phyloP scores from a whole-genome alignment of 2,888 invertebrate species.

The Psococerastis gibbosa region DNA sequence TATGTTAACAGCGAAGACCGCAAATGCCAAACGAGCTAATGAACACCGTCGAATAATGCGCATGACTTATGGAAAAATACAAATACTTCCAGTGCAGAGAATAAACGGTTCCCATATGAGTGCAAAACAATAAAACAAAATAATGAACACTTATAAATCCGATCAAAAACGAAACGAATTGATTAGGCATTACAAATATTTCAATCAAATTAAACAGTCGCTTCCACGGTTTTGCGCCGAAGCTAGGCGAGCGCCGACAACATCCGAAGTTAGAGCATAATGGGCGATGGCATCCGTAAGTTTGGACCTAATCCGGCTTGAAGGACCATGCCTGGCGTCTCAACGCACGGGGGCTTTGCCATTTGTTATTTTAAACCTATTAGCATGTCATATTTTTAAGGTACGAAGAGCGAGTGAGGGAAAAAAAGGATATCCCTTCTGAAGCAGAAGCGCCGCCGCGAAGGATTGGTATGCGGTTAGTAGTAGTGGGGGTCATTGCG shows the following conservation, averaged over 20 bases:
- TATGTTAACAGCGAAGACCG: no score
- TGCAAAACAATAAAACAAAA: no score
- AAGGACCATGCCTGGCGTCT: not conserved
- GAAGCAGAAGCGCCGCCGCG: not conserved
- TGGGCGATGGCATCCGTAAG: not conserved
- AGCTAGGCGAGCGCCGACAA: conserved; percentile 3
- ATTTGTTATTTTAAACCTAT: conserved; percentile 9
- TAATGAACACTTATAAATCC: no score
- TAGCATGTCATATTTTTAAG: conserved; percentile 10
- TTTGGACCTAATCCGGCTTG: not conserved
- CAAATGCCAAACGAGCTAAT: no score
- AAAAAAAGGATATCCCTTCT: conserved; percentile 2
- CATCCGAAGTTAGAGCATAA: conserved; percentile 8
- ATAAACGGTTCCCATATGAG: no score
- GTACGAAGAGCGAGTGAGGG: not conserved
- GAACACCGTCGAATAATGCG: no score
- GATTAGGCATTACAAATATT: no score
- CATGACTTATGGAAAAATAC: no score
- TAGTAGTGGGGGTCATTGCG: not conserved
- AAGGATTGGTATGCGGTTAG: not conserved
- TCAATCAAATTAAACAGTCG: no score
- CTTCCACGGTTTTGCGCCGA: no score
- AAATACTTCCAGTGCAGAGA: no score
- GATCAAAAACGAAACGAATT: no score
- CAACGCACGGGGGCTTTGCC: not conserved